Base-by-base conservation (phyloP, 2,888 invertebrate genomes). In the Sturmia bella region DNA sequence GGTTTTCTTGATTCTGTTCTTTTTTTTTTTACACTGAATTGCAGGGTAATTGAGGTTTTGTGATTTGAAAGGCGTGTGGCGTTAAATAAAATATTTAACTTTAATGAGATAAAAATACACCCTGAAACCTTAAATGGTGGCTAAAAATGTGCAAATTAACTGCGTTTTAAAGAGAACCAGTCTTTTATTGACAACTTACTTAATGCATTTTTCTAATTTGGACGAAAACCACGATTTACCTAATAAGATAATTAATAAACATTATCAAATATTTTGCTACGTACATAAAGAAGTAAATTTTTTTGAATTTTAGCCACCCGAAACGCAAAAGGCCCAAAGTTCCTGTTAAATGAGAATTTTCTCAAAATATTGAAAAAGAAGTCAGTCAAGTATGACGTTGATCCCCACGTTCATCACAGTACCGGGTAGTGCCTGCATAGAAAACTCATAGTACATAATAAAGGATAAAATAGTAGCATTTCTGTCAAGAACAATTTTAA, bases 21-120 rank as follows among this genome's bases (percentile, higher is more conserved):
- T 73, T 32, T 59, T 56, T 72, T 70, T 43, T 43, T 68, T 41
- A n/a, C 85, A 86, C 87, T 85, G 83, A 75, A 79, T 78, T 87
- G 86, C 86, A 86, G 84, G 87, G 88, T 89, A 89, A 89, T 89
- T 89, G 89, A 86, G 37, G 57, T 57, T 68, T 66, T 59, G 24
- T 32, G 32, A 41, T 86, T 87, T 85, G 86, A 85, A 84, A 85
- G 84, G 77, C 43, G 32, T 83, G 86, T 87, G 87, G 87, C 86
- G 87, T 87, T 83, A 86, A 85, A 86, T 84, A 37, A n/a, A 50
- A 59, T 24, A 17, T 48, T 39, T 12, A 57, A 69, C 37, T 27
- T 32, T 19, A 27, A 15, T 37, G 15, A 54, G n/a, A 32, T 37
- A 15, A 37, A 39, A 59, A 32, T 32, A 7, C 32, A 32, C 32